Base-by-base conservation (phyloP, 1,140 invertebrate genomes). In the Hormaphis cornu region DNA sequence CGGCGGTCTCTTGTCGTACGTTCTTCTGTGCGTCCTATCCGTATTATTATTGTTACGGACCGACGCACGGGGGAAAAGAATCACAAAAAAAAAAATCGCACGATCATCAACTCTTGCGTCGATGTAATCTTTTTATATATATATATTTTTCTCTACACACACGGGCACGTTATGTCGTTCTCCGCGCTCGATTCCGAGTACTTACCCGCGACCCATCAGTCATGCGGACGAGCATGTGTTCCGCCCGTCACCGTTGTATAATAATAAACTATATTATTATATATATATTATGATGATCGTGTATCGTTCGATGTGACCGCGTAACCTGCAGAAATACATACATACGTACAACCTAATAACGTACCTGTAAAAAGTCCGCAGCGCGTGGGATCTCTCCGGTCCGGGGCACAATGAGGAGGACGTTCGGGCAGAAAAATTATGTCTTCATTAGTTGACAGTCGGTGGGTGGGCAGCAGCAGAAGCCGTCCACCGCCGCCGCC, bases 371-470 rank as follows among this genome's bases (percentile, higher is more conserved):
- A 42, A 2, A 42, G 40, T 52, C 16, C 14, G 16, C 35, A 8
- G 22, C 35, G 58, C 40, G 40, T 61, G 58, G 58, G 40, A 61
- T 61, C 61, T 66, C 14, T 66, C 44, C n/a, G n/a, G n/a, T n/a
- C 50, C 61, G 28, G 44, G 30, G 44, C 40, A 66, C 61, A 66
- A 66, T n/a, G n/a, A n/a, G n/a, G n/a, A 66, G 61, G 44, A 66
- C 53, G 46, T 56, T 24, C 40, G 24, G 33, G 50, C 33, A 44
- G 20, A 66, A 44, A 66, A 66, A 66, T 66, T 66, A 66, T 66
- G 61, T 66, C 61, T 66, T 66, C 61, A 66, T 66, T 66, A 66
- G 61, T 66, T 66, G 61, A 66, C 61, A 66, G 44, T 66, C 42
- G 61, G 61, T 66, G 61, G 61, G 61, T 66, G 61, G 61, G 61